These are phyloP conservation scores for Crocodylus rhombifer DNA, from an alignment of 2,797 vertebrate genomes.

Conservation along the genomic window DNA sequence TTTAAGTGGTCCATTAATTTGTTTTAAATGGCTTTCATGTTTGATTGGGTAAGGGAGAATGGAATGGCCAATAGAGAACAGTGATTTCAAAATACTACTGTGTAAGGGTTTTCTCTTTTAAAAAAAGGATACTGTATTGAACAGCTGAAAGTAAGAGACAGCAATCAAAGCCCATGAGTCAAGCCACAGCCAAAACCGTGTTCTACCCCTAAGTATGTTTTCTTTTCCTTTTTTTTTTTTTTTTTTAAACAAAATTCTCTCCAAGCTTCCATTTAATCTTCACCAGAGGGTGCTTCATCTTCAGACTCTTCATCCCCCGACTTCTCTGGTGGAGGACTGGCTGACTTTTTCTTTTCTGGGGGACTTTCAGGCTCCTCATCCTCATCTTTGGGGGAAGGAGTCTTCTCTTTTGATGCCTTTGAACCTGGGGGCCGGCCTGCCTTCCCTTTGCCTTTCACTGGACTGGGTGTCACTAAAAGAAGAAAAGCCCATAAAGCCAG, in stretches of 20 bases:
- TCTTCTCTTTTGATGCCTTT: constrained; percentile 93
- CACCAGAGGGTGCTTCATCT: constrained; percentile 96
- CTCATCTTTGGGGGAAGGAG: constrained; percentile 93
- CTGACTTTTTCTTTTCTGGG: constrained; percentile 87
- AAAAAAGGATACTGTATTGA: constrained; percentile 78
- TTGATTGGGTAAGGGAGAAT: constrained; percentile 67
- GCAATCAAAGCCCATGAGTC: constrained; percentile 85
- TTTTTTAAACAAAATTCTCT: constrained; percentile 77
- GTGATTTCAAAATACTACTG: constrained; percentile 76
- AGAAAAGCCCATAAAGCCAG: constrained; percentile 31
- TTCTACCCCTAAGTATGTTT: constrained; percentile 83
- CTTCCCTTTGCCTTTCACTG: constrained; percentile 97
- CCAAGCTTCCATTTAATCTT: constrained; percentile 90
- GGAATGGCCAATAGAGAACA: constrained; percentile 76
- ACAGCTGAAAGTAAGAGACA: constrained; percentile 82
- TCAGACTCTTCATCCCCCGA: constrained; percentile 94
- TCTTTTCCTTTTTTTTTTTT: constrained; percentile 61
- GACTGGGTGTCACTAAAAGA: constrained; percentile 93
- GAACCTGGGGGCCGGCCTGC: constrained; percentile 91
- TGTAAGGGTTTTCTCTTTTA: constrained; percentile 73
- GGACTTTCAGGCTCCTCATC: constrained; percentile 86
- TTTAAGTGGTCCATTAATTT: constrained; percentile 76
- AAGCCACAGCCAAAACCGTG: constrained; percentile 85
- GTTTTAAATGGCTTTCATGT: constrained; percentile 80
- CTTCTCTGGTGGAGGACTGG: constrained; percentile 89